These are phyloP conservation scores for Aratinga solstitialis DNA, from an alignment of 2,797 vertebrate genomes.

Conservation along the genomic window DNA sequence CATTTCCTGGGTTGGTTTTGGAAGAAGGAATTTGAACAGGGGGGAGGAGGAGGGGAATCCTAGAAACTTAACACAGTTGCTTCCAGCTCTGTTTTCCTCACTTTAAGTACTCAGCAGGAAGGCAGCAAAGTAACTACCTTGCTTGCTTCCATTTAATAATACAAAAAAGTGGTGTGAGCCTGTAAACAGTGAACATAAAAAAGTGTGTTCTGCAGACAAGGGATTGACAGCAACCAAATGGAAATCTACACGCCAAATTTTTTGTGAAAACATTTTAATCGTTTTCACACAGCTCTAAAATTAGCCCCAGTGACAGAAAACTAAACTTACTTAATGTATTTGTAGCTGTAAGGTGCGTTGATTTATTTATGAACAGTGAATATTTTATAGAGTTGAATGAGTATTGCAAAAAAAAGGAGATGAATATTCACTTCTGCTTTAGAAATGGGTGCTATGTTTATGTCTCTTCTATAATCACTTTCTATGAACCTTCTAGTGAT, in stretches of 20 bases:
- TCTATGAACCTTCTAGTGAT: neutral
- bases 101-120: neutral
- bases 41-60: neutral
- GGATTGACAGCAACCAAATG: conserved; percentile 19
- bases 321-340: conserved; percentile 51
- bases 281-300: conserved; percentile 51
- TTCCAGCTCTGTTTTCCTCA: neutral
- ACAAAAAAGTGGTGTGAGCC: neutral
- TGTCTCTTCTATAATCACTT: neutral
- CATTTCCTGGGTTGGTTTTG: neutral
- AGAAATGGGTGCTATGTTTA: conserved; percentile 13
- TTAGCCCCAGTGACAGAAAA: conserved; percentile 52
- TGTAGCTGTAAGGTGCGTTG: conserved; percentile 51
- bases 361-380: conserved; percentile 69
- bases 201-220: neutral
- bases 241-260: conserved; percentile 43
- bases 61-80: neutral
- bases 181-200: neutral
- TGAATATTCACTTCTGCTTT: conserved; percentile 50
- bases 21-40: neutral
- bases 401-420: conserved; percentile 16
- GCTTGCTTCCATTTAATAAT: neutral
- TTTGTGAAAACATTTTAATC: conserved; percentile 59
- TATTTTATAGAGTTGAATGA: conserved; percentile 61
- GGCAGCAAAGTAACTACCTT: neutral